Base-by-base conservation (phyloP, 2,888 invertebrate genomes). In the Acrobasis repandana region DNA sequence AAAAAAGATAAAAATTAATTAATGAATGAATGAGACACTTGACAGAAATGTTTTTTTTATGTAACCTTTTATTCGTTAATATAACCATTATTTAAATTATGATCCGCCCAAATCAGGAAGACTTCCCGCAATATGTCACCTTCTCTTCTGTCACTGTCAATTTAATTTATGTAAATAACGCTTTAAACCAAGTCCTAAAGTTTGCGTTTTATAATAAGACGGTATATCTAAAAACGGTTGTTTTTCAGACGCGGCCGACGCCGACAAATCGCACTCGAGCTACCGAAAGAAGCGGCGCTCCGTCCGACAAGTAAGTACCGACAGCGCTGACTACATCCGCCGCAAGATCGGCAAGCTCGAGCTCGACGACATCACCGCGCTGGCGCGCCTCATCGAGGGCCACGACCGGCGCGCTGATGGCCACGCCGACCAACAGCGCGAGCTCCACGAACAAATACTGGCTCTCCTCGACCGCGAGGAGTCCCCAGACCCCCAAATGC, bases 271-370 rank as follows among this genome's bases (percentile, higher is more conserved):
- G 2, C 85, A 86, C 67, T 88, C 88, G 71, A 87, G 88, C 74
- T 80, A 80, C 78, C 79, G 81, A 70, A 88, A 85, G 76, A 90
- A 89, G 73, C 82, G 90, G 8, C 88, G 90, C 65, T 75, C 83
- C 57, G 66, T 79, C 54, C 83, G 89, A 58, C 88, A 90, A 82
- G 91, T 91, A 90, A 91, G 91, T 91, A 90, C 71, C 67, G 89
- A 88, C 56, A 76, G 87, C 2, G 83, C 83, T 6, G 91, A 90
- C 62, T 85, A 83, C 67, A 83, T 90, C 57, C 80, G 87, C 64
- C 83, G 82, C 75, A 81, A 85, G 73, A 86, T 90, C 68, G 90
- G 87, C 54, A 85, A 84, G 71, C 79, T 91, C 63, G 83, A 88
- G 64, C 82, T 91, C 65, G 83, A 89, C 59, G 88, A 90, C 61